Percentiles rank a stretch among this genome's conserved stretches.
Evolutionary conservation across 1,140 invertebrate species (phyloP).

Genomic region (Cheumatopsyche charites): DNA sequence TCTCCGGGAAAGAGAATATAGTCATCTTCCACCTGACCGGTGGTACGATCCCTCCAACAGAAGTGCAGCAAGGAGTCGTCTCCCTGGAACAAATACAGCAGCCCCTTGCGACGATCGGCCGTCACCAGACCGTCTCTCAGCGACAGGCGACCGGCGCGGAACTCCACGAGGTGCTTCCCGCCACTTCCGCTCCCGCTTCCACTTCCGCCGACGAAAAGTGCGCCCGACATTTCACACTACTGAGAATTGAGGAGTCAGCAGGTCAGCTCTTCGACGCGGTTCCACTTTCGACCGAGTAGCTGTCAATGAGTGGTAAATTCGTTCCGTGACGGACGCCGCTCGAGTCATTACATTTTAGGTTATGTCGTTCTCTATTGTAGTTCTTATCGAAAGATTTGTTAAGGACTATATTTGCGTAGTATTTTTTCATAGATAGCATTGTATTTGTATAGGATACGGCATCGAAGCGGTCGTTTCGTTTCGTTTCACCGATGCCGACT

Average conservation of each 20-base stretch:
- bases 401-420: too few species aligned
- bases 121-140: conserved; percentile 92
- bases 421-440: too few species aligned
- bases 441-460: too few species aligned
- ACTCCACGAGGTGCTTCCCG: conserved; percentile 93
- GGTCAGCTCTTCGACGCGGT: conserved; percentile 23
- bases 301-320: too few species aligned
- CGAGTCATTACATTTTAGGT: too few species aligned
- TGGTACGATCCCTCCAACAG: conserved; percentile 94
- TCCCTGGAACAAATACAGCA: conserved; percentile 92
- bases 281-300: too few species aligned
- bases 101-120: conserved; percentile 94
- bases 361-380: too few species aligned
- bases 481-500: conserved; percentile 5
- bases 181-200: conserved; percentile 78
- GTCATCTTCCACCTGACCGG: conserved; percentile 76
- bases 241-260: conserved; percentile 16
- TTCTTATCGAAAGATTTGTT: too few species aligned
- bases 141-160: conserved; percentile 96
- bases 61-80: conserved; percentile 98
- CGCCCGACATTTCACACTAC: conserved; percentile 63
- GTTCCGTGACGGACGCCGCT: neutral
- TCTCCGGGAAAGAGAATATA: conserved; percentile 99
- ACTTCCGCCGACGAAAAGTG: conserved; percentile 68
- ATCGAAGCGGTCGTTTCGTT: too few species aligned